These are phyloP conservation scores for Furnarius figulus DNA, from an alignment of 2,113 vertebrate species.

Conservation along the genomic window DNA sequence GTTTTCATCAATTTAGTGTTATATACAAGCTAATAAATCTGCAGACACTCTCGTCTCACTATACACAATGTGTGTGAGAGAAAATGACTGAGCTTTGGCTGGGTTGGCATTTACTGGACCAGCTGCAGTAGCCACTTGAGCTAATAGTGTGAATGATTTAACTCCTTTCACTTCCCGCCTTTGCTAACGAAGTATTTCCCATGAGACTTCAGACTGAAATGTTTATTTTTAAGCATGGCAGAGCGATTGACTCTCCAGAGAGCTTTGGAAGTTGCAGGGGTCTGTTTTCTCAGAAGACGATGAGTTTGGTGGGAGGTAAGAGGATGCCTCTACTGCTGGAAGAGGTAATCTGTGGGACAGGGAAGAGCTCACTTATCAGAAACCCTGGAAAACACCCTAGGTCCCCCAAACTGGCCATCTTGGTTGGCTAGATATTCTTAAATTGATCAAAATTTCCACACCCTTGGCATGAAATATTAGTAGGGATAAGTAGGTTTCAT, in stretches of 20 bases:
- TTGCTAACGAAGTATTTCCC: constrained; percentile 22
- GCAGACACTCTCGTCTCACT: constrained; percentile 42
- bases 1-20: constrained; percentile 69
- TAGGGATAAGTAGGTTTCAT: neutral
- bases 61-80: neutral
- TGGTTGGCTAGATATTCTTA: neutral
- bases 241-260: neutral
- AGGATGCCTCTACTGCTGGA: neutral
- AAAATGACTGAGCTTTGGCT: constrained; percentile 48
- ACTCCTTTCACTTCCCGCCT: neutral
- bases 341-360: neutral
- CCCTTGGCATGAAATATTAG: neutral
- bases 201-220: neutral
- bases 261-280: neutral
- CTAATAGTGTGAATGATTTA: constrained; percentile 42
- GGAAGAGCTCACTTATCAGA: neutral
- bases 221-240: constrained; percentile 27
- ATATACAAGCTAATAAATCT: constrained; percentile 68
- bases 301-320: neutral
- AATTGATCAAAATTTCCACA: neutral
- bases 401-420: neutral
- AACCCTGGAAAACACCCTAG: neutral
- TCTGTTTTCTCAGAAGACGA: neutral
- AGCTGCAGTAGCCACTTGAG: constrained; percentile 52
- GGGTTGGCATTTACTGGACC: constrained; percentile 44